Percentiles rank a stretch among this genome's conserved stretches.
Evolutionary conservation across 2,113 vertebrate genomes (phyloP).

Genomic region (Cyprinodon variegatus): DNA sequence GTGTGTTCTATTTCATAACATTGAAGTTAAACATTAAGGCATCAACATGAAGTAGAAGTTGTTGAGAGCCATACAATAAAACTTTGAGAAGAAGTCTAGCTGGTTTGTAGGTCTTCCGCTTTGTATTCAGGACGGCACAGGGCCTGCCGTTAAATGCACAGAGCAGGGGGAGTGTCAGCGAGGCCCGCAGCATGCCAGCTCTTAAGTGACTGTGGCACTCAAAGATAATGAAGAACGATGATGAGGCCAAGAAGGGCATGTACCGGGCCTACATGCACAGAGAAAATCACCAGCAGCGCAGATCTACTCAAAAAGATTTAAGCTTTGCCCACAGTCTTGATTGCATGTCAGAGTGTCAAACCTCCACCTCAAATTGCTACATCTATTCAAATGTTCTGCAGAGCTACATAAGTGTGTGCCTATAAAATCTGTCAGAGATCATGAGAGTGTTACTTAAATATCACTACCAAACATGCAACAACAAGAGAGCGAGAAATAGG

Average conservation of each 20-base stretch:
- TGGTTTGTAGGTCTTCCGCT: constrained; percentile 41
- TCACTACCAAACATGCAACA: neutral
- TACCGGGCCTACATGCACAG: constrained; percentile 12
- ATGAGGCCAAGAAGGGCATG: constrained; percentile 62
- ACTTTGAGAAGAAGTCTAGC: constrained; percentile 5
- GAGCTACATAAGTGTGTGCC: constrained; percentile 2
- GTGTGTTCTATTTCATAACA: constrained; percentile 13
- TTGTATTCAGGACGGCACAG: constrained; percentile 50
- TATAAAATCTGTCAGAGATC: too few species aligned
- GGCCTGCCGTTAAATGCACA: constrained; percentile 53
- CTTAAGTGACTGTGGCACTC: constrained; percentile 62
- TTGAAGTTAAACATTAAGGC: constrained; percentile 14
- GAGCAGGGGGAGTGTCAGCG: constrained; percentile 54
- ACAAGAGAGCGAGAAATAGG: neutral
- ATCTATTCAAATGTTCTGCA: constrained; percentile 30
- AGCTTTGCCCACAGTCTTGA: constrained; percentile 20
- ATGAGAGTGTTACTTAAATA: neutral
- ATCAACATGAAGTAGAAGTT: constrained; percentile 10
- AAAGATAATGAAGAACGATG: constrained; percentile 78
- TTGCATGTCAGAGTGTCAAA: constrained; percentile 37
- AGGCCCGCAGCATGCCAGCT: constrained; percentile 65
- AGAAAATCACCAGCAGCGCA: constrained; percentile 32
- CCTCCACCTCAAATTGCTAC: constrained; percentile 34
- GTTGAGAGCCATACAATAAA: neutral
- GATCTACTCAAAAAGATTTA: constrained; percentile 21